Evolutionary conservation across 2,113 vertebrate genomes (phyloP), one percentile per base, ranked within the genome.

Genomic region (Hiodon alosoides): DNA sequence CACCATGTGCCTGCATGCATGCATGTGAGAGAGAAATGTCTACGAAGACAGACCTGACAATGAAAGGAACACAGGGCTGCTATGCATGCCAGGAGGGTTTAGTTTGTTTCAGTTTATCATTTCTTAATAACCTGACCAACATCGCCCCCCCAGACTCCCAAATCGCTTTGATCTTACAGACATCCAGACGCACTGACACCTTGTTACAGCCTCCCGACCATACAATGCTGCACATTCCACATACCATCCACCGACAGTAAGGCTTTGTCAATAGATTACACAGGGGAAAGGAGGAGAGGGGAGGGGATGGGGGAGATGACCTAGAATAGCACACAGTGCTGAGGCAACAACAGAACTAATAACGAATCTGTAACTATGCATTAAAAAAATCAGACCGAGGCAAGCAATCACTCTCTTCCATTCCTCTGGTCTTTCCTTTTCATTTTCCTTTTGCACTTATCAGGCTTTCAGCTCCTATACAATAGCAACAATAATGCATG

Each of bases 251-350:
- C 68, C 67, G 54, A 52, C 58, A 70, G 50, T 47, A 31, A 60
- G 52, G 55, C 60, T 73, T 75, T 61, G 74, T 81, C 81, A 82
- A 82, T 84, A 73, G 78, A 81, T 79, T 79, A 69, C 81, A 82
- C 74, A 9, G 75, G 72, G 81, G 76, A 78, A 67, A 14, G 31
- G 5, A n/a, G 54, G 17, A 31, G 69, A 46, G 11, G 11, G 52
- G 47, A 51, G 70, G 61, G 76, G 74, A 65, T 72, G 71, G 75
- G 62, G 70, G 60, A 55, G 76, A 47, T 81, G 83, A 82, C 81
- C 83, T 80, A 84, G 81, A 82, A 84, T 82, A 76, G 75, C 75
- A 78, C 65, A 72, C 71, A 57, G 74, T 66, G 53, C 71, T 69
- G 73, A 80, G 74, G 81, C 78, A 75, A 78, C 73, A 81, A 69